Base-by-base conservation (phyloP, 2,888 invertebrate species). In the Sussaba pulchella region DNA sequence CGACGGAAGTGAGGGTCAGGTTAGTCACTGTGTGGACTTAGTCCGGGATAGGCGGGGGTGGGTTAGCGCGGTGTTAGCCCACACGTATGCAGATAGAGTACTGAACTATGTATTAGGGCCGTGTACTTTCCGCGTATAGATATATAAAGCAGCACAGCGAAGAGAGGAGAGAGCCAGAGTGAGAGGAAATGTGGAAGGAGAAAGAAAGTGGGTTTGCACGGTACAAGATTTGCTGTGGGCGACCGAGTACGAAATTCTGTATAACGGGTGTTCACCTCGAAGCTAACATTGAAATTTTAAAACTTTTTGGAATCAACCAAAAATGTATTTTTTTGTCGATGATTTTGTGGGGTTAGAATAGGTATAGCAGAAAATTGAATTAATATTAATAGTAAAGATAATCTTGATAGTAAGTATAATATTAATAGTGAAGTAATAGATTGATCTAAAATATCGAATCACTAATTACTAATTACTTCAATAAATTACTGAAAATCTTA, bases 91-190 rank as follows among this genome's bases (percentile, higher is more conserved):
- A 88, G 89, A 88, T 90, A 87, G 88, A 89, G 87, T 87, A 86
- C 88, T 89, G 87, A 89, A 89, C 90, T 90, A 89, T 90, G 90
- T 89, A 90, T 90, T 88, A 89, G 88, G 89, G 83, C 78, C 87
- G 85, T 89, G 86, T 87, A 88, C 86, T 85, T 87, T 85, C 84
- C 85, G 59, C 82, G 70, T 72, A 71, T 26, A 76, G 78, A 72
- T 81, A 76, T 69, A 69, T 54, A 57, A 64, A 26, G 17, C 31
- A 31, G 45, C 24, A 8, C 36, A 79, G 83, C 83, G 83, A 85
- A 79, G 83, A 84, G 83, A 85, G 87, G 26, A 59, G 24, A 26
- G 24, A 36, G 57, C 64, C 45, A n/a, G 66, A 66, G 66, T 36
- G 31, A 74, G 24, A 17, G 8, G 1, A 1, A 21, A 8, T 2